Base-by-base conservation (phyloP, 2,888 invertebrate species). In the Noctua fimbriata region DNA sequence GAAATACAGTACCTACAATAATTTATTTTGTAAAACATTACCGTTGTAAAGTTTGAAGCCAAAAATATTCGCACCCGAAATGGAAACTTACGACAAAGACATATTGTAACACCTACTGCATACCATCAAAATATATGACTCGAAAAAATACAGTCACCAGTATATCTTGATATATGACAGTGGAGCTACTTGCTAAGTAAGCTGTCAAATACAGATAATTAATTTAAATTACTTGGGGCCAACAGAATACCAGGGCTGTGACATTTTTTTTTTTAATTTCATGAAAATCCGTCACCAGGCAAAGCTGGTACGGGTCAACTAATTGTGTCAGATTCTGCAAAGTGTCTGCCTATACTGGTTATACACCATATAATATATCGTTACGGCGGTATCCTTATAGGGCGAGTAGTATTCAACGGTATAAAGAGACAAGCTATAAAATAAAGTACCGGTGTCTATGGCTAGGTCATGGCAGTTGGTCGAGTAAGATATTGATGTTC, bases 361-460 rank as follows among this genome's bases (percentile, higher is more conserved):
- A 69, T 18, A 0, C 9, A n/a, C 36, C 36, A 12, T 12, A 24
- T 36, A 65, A 78, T 78, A 67, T 74, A 83, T 85, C 69, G 41
- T 71, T 76, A 81, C 73, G 85, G 44, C 24, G 5, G 10, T 36
- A 3, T 85, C 83, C 85, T 44, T 83, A 63, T 85, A 85, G 47
- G 63, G 76, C 7, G n/a, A 52, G 73, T 66, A 70, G 85, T 60
- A 76, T 73, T 79, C 52, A 85, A 85, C 85, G 85, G 85, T 81
- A 70, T 63, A 49, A 18, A 47, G 36, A 36, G 47, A 44, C 71
- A 2, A 18, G n/a, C 60, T 70, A 70, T 81, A 69, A 65, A 65
- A 69, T 69, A 36, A 73, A 76, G 41, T 84, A 84, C 73, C 72
- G 75, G 47, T 85, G n/a, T 79, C 69, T 70, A 36, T 58, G 28